A percentile compares a stretch with the other conserved stretches of the same genome.
Evolutionary conservation across 2,888 invertebrate genomes (phyloP).

Genomic region (Zelleria hepariella): DNA sequence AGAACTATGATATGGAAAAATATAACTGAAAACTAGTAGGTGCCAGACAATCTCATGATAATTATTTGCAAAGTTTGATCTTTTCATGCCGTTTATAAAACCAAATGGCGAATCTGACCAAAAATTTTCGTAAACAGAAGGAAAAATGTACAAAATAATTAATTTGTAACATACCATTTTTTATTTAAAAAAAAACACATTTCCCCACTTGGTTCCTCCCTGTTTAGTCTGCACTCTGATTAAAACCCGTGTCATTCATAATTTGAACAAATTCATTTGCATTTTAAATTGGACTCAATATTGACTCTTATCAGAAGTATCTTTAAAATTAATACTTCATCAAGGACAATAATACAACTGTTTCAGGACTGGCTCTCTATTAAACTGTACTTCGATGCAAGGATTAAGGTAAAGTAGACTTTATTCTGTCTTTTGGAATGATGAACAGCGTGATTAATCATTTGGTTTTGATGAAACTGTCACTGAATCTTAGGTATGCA

Average conservation of each 20-base stretch:
- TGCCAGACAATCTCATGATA: too few relatives aligned
- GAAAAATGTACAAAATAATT: background rate
- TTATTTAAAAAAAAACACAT: background rate
- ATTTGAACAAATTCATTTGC: background rate
- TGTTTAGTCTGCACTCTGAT: background rate
- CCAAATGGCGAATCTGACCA: too few relatives aligned
- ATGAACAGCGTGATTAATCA: too few relatives aligned
- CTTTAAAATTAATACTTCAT: background rate
- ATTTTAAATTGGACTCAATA: background rate
- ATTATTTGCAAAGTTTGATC: too few relatives aligned
- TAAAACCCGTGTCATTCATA: background rate
- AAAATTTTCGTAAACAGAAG: background rate
- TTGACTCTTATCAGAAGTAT: background rate
- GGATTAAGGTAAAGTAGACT: background rate
- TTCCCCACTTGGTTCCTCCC: background rate
- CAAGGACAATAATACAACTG: background rate
- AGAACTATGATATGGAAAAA: too few relatives aligned
- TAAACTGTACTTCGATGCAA: background rate
- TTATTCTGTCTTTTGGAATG: too few relatives aligned
- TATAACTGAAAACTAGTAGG: too few relatives aligned
- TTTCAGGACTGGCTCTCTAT: background rate
- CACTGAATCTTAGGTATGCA: too few relatives aligned
- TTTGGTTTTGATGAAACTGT: too few relatives aligned
- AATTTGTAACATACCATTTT: background rate
- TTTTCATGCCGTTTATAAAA: too few relatives aligned